Evolutionary conservation across 2,797 vertebrate species (phyloP).

Genomic region (Phrynocephalus guinanensis): DNA sequence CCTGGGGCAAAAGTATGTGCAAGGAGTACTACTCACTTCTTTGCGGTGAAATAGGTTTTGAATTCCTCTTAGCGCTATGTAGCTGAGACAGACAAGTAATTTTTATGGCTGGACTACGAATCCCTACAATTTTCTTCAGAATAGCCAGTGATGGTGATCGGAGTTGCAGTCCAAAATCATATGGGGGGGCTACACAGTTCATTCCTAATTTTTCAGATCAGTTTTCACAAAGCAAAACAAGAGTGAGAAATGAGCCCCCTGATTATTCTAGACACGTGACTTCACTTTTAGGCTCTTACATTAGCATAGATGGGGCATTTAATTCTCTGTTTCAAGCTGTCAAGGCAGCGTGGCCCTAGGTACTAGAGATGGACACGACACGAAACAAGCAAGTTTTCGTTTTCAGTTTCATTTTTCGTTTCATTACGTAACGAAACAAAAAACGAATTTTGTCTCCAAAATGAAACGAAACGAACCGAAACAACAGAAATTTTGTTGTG

Average conservation of each 20-base stretch:
- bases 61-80: not conserved
- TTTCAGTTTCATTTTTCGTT: too few species aligned
- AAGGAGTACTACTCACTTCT: not conserved
- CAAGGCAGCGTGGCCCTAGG: too few species aligned
- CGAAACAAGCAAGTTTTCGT: not conserved
- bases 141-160: not conserved
- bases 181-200: too few species aligned
- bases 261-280: not conserved
- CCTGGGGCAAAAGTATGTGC: not conserved
- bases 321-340: too few species aligned
- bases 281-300: not conserved
- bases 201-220: not conserved
- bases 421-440: too few species aligned
- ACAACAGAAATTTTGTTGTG: too few species aligned
- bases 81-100: not conserved
- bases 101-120: not conserved
- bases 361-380: too few species aligned
- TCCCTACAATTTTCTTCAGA: not conserved
- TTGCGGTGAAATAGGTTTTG: not conserved
- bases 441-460: too few species aligned
- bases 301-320: not conserved
- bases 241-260: too few species aligned
- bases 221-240: not conserved
- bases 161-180: not conserved
- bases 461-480: too few species aligned